Percentiles rank a stretch among this genome's conserved stretches.
phyloP scores from a whole-genome alignment of 1,140 invertebrate genomes.

The Neoseiulus cucumeris region DNA sequence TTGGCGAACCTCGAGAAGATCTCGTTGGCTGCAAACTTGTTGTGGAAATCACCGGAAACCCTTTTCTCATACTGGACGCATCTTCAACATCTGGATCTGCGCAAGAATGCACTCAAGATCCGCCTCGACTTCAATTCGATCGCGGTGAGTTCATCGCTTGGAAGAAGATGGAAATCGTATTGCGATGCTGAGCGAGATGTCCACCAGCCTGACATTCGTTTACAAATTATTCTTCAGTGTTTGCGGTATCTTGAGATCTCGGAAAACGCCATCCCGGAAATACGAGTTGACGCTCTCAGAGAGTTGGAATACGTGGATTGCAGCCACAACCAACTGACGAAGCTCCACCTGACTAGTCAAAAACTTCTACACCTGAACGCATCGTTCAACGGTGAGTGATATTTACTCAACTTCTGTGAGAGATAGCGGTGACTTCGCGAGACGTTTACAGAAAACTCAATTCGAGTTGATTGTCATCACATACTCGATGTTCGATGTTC shows the following conservation, averaged over 20 bases:
- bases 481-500: no score
- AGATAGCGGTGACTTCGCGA: no score
- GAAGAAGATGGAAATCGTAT: neutral
- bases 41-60: slow-evolving; percentile 43
- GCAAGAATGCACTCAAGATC: neutral
- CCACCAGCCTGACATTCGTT: no score
- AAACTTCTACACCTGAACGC: neutral
- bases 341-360: slow-evolving; percentile 3
- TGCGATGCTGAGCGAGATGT: no score
- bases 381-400: neutral
- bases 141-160: neutral
- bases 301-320: neutral
- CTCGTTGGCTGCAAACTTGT: slow-evolving; percentile 51
- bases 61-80: slow-evolving; percentile 37
- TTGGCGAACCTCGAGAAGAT: slow-evolving; percentile 40
- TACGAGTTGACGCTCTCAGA: neutral
- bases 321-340: neutral
- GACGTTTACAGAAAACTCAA: no score
- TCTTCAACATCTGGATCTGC: neutral
- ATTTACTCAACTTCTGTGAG: no score
- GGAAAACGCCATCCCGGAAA: neutral
- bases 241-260: neutral
- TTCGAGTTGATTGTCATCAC: no score
- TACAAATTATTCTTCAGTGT: neutral
- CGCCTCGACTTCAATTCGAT: neutral